These are phyloP conservation scores for Pollenia griseotomentosa DNA, from an alignment of 2,888 invertebrate species.

Conservation along the genomic window DNA sequence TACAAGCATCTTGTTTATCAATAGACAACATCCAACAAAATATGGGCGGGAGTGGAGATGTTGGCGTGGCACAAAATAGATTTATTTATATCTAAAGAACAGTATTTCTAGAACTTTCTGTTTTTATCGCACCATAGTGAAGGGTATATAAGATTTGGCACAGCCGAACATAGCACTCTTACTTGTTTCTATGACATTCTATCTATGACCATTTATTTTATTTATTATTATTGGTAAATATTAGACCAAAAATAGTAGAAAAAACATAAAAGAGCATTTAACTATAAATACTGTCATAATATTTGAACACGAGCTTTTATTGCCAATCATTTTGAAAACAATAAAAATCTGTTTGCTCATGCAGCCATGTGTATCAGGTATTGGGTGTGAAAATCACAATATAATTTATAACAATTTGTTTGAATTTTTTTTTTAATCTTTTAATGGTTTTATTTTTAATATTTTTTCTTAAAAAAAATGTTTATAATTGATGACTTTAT, in stretches of 20 bases:
- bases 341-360: conserved; percentile 34
- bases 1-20: too few species aligned
- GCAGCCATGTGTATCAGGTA: conserved; percentile 32
- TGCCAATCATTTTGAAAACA: conserved; percentile 41
- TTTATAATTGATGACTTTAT: conserved; percentile 10
- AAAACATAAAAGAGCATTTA: not conserved
- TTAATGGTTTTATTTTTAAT: not conserved
- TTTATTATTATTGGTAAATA: conserved; percentile 7
- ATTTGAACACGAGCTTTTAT: conserved; percentile 36
- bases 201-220: not conserved
- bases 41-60: too few species aligned
- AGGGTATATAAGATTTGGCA: too few species aligned
- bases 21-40: too few species aligned
- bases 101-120: too few species aligned
- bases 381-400: conserved; percentile 50
- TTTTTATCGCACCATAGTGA: too few species aligned
- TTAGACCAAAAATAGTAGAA: not conserved
- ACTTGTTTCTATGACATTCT: not conserved
- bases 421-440: conserved; percentile 1
- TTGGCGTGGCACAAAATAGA: too few species aligned
- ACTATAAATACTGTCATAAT: conserved; percentile 21
- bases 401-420: conserved; percentile 35
- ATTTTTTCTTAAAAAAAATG: not conserved
- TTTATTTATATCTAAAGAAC: too few species aligned
- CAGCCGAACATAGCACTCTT: too few species aligned